Conservation (phyloP, 2,797 vertebrate genomes). For the Meriones psammophilus region DNA sequence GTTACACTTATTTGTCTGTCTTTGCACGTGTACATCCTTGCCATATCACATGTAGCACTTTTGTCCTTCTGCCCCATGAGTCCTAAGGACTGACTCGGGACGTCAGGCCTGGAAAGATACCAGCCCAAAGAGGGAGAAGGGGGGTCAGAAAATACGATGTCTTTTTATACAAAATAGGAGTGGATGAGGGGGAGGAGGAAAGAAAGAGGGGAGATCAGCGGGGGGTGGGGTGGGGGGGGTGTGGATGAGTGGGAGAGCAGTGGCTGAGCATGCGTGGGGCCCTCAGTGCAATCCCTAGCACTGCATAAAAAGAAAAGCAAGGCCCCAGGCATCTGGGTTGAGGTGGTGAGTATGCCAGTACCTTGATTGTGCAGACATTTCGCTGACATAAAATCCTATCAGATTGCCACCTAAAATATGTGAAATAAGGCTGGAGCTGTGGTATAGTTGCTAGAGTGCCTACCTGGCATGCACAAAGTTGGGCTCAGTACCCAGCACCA, state of each 20-base stretch:
- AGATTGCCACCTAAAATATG: not conserved
- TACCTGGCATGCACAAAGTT: not conserved
- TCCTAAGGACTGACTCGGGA: not conserved
- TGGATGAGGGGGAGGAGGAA: not conserved
- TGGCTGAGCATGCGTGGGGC: not conserved
- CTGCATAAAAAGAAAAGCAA: not conserved
- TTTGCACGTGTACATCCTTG: not conserved
- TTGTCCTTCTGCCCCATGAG: not conserved
- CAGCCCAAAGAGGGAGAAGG: not conserved
- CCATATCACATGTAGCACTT: not conserved
- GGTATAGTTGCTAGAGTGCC: not conserved
- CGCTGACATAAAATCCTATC: not conserved
- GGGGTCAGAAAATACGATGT: not conserved
- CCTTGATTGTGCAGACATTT: not conserved
- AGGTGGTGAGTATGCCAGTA: not conserved
- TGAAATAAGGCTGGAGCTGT: not conserved
- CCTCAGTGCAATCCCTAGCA: not conserved
- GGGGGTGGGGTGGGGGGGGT: not conserved
- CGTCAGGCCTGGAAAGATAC: not conserved
- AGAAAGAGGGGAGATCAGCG: not conserved
- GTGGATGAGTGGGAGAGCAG: too few relatives aligned
- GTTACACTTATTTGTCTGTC: not conserved
- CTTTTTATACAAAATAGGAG: not conserved
- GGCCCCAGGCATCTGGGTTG: not conserved
- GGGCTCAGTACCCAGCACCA: not conserved